Evolutionary conservation across 2,113 vertebrate species (phyloP).

Genomic region (Nasalis larvatus): DNA sequence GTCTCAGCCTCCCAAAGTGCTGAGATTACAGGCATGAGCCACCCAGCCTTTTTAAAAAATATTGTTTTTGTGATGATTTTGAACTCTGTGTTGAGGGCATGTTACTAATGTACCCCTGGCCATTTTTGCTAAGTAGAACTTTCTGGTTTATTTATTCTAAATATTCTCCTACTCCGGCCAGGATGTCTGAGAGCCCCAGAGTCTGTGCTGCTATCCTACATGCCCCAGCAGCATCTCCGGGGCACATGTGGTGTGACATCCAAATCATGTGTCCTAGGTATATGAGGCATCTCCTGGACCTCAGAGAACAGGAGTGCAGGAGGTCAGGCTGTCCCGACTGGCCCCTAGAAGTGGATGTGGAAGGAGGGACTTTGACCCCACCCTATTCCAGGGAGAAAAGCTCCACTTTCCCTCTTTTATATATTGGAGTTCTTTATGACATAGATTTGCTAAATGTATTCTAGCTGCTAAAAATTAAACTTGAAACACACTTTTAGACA

Average conservation of each 20-base stretch:
- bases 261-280: rapidly evolving
- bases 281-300: neutral
- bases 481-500: neutral
- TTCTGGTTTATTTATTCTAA: neutral
- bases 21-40: too few species aligned
- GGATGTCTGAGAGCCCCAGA: neutral
- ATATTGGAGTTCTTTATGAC: rapidly evolving
- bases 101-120: rapidly evolving
- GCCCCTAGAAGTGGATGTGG: neutral
- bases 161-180: neutral
- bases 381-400: neutral
- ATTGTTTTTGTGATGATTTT: neutral
- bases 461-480: neutral
- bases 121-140: neutral
- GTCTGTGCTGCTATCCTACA: rapidly evolving
- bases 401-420: neutral
- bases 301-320: neutral
- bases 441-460: neutral
- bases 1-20: too few species aligned
- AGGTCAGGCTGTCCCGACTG: rapidly evolving
- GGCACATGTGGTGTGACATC: rapidly evolving
- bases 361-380: neutral
- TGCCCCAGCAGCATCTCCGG: neutral
- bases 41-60: too few species aligned
- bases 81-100: neutral